phyloP scores from a whole-genome alignment of 2,888 invertebrate genomes.

The Pteria penguin region DNA sequence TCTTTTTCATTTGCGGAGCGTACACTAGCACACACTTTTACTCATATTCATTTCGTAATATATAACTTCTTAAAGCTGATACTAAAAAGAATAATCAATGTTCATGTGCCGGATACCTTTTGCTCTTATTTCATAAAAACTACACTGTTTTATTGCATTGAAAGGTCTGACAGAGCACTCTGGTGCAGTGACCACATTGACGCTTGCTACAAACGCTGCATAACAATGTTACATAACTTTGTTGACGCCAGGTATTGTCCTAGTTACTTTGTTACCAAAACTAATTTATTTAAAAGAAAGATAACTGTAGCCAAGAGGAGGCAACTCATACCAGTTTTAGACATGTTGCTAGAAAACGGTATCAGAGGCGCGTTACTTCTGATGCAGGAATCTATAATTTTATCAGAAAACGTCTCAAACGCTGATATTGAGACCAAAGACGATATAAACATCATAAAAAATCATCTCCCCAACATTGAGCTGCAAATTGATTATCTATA shows the following conservation, averaged over 20 bases:
- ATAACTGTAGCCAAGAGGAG: not conserved
- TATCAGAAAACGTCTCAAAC: too few relatives aligned
- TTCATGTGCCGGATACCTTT: not conserved
- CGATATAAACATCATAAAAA: too few relatives aligned
- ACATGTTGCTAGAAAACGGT: too few relatives aligned
- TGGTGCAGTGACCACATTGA: not conserved
- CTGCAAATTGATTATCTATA: too few relatives aligned
- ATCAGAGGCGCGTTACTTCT: too few relatives aligned
- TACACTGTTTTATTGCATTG: not conserved
- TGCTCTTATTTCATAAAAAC: slow-evolving; percentile 13
- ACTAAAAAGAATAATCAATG: slow-evolving; percentile 7
- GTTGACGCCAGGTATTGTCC: not conserved
- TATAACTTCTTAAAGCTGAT: slow-evolving; percentile 10
- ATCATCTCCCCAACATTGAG: too few relatives aligned
- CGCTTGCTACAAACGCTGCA: not conserved
- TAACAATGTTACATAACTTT: not conserved
- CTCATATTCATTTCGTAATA: not conserved
- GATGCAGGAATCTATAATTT: too few relatives aligned
- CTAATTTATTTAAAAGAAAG: not conserved
- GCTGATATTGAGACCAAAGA: too few relatives aligned
- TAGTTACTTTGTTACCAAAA: not conserved
- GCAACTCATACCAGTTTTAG: too few relatives aligned
- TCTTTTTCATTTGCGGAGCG: slow-evolving; percentile 16
- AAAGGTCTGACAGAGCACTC: not conserved
- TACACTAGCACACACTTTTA: not conserved